Conservation (phyloP, 2,797 vertebrate species). For the Fringilla coelebs region DNA sequence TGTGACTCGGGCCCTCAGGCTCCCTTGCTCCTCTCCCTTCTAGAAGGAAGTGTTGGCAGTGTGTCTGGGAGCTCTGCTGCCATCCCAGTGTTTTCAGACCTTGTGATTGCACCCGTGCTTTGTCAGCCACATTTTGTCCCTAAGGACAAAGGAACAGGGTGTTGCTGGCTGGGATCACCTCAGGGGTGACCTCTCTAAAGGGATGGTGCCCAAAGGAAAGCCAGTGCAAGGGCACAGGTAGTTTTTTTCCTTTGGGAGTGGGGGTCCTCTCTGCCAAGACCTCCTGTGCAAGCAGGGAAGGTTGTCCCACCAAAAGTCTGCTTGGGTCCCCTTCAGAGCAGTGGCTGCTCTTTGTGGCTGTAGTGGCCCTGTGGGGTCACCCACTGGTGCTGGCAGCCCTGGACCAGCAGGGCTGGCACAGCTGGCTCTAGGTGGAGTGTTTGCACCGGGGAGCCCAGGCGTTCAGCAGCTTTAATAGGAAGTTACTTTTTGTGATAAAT, state of each 20-base stretch:
- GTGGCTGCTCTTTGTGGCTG: not conserved
- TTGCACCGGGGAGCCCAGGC: not conserved
- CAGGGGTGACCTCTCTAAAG: not conserved
- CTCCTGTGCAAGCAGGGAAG: too few species aligned
- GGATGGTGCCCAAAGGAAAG: not conserved
- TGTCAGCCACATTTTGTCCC: not conserved
- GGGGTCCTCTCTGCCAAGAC: not conserved
- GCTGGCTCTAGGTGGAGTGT: not conserved
- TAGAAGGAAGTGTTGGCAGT: not conserved
- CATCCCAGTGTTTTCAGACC: not conserved
- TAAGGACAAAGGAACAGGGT: not conserved
- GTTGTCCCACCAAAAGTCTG: not conserved
- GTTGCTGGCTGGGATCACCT: not conserved
- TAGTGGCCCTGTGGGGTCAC: not conserved
- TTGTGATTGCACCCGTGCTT: rapidly evolving
- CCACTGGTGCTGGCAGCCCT: rapidly evolving
- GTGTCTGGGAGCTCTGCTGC: not conserved
- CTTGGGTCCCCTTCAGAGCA: not conserved
- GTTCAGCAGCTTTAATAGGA: not conserved
- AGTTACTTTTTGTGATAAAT: not conserved
- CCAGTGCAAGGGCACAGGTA: not conserved
- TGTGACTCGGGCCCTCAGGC: rapidly evolving
- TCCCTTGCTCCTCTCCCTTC: not conserved
- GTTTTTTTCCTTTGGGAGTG: not conserved
- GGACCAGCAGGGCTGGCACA: not conserved